Evolutionary conservation across 2,797 vertebrate genomes (phyloP), one percentile per base, ranked within the genome.

Genomic region (Alosa sapidissima): DNA sequence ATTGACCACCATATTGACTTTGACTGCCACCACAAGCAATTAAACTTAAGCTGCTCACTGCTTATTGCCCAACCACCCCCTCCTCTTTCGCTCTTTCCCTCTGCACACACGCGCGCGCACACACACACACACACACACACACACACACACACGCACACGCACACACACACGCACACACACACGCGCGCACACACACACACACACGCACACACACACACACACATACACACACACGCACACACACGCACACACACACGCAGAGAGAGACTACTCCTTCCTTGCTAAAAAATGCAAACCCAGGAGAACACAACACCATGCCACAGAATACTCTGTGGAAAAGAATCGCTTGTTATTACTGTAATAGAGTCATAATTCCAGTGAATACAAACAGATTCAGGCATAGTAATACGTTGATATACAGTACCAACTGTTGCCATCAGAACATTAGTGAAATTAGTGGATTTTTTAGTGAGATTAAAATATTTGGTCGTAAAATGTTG

Each of bases 1-100:
- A 95, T 95, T 95, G 95, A 94, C 93, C 93, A 93, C 91, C 92
- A 94, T 95, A 96, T 95, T 94, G 94, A 95, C 94, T 95, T 93
- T 93, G 93, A 95, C 93, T 95, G 93, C 93, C 93, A 95, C 93
- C 92, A 93, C 93, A 93, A 94, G 93, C 94, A 95, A 95, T 96
- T 94, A 94, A 95, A 94, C 91, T 92, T 93, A 93, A 94, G 93
- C 91, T 90, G 90, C 90, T 92, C 88, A 60, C 88, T 90, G 83
- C 93, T 92, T 93, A 93, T 90, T 87, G 91, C 92, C 88, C 85
- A 89, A 89, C 89, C 84, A 89, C 88, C 82, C 91, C 87, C 87
- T 84, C 85, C 65, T 55, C 65, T 55, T 82, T 86, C 91, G 0
- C 90, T 93, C 89, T 90, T 85, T 86, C 87, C 72, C 62, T 84